phyloP scores from a whole-genome alignment of 2,797 vertebrate species.

The Phaenicophaeus curvirostris region DNA sequence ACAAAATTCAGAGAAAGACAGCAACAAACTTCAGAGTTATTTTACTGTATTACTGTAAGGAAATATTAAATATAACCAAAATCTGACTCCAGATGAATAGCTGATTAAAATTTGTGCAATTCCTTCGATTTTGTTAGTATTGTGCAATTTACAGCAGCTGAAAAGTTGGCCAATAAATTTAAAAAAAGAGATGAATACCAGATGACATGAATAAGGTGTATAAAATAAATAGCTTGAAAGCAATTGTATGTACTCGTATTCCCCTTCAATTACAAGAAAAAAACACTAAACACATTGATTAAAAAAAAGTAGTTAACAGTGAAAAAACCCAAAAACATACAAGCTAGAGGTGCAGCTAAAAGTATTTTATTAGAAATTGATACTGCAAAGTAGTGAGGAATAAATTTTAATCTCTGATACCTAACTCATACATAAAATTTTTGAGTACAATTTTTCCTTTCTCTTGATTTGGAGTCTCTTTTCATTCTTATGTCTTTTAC shows the following conservation, averaged over 20 bases:
- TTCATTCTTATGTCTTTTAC: not conserved
- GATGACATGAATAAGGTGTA: not conserved
- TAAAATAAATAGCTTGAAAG: not conserved
- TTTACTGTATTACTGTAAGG: not conserved
- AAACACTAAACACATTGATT: not conserved
- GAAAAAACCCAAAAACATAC: accelerated
- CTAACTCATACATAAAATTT: not conserved
- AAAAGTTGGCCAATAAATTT: not conserved
- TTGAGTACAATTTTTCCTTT: not conserved
- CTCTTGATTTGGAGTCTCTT: not conserved
- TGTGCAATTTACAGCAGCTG: not conserved
- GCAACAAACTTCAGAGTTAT: not conserved
- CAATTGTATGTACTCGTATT: not conserved
- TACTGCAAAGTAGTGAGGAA: not conserved
- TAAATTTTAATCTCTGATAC: not conserved
- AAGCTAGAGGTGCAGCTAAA: not conserved
- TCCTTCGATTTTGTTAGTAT: constrained; percentile 12
- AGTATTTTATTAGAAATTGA: not conserved
- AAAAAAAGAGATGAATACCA: not conserved
- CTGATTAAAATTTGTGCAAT: not conserved
- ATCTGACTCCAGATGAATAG: not conserved
- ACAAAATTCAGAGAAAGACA: not conserved
- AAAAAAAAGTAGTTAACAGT: not conserved
- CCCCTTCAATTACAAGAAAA: not conserved
- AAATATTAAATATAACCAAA: not conserved